Percentiles rank a stretch among this genome's conserved stretches.
Conservation (phyloP, 64 coral and sea anemone genomes). For the Actinia tenebrosa region DNA sequence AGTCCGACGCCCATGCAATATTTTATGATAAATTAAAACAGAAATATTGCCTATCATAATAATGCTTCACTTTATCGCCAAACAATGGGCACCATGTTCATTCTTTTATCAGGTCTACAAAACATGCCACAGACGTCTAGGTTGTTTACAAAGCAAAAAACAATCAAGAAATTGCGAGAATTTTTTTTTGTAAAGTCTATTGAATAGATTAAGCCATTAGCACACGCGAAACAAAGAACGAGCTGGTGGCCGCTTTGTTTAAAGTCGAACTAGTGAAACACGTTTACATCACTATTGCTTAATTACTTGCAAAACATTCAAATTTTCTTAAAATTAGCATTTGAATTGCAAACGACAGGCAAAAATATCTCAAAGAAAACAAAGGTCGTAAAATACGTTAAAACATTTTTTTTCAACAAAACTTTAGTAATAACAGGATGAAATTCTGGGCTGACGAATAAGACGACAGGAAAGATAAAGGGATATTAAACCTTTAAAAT, state of each 20-base stretch:
- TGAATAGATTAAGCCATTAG: not conserved
- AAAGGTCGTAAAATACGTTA: not conserved
- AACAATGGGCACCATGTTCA: not conserved
- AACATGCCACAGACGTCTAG: not conserved
- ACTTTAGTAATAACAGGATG: not conserved
- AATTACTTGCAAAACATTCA: constrained; percentile 22
- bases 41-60: not conserved
- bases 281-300: not conserved
- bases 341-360: not conserved
- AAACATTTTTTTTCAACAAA: not conserved
- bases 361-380: not conserved
- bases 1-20: not conserved
- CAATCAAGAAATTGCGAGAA: not conserved
- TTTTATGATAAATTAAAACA: not conserved
- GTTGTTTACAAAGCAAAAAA: not conserved
- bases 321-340: constrained; percentile 10
- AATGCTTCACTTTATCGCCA: not conserved
- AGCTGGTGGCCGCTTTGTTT: constrained; percentile 11
- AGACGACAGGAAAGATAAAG: not conserved
- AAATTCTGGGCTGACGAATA: not conserved
- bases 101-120: not conserved
- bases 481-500: not conserved
- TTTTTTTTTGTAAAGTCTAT: not conserved
- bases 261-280: not conserved
- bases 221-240: not conserved